A percentile compares a stretch with the other conserved stretches of the same genome.
Conservation (phyloP, 2,113 vertebrate genomes). For the Cnemophilus loriae region DNA sequence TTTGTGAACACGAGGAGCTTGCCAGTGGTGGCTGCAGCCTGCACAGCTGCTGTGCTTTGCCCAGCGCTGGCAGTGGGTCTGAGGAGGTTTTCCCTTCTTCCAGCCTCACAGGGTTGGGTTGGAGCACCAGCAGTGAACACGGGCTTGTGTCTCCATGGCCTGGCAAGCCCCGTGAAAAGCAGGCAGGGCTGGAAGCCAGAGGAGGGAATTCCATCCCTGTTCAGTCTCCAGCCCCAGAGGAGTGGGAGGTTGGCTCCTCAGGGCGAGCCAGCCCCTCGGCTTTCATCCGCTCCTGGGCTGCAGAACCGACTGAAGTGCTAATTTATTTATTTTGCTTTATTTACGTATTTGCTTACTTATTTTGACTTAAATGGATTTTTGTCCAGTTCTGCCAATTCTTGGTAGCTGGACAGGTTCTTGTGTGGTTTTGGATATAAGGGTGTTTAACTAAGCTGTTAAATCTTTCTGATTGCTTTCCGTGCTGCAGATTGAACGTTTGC, state of each 20-base stretch:
- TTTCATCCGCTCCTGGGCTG: neutral
- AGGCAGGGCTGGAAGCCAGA: neutral
- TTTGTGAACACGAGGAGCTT: neutral
- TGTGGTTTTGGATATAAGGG: neutral
- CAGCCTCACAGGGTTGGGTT: neutral
- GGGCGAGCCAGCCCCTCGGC: rapidly evolving
- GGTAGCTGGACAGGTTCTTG: neutral
- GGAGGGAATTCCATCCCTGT: neutral
- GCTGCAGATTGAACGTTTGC: rapidly evolving
- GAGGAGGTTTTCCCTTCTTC: neutral
- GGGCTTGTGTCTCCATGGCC: neutral
- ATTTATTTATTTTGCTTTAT: neutral
- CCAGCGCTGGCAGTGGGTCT: neutral
- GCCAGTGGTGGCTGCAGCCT: neutral
- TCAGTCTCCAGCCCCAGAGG: neutral
- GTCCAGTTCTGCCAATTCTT: neutral
- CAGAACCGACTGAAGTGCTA: neutral
- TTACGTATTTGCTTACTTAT: neutral
- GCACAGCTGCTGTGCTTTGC: neutral
- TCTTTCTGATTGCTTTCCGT: neutral
- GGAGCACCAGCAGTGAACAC: rapidly evolving
- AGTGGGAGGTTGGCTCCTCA: neutral
- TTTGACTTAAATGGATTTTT: neutral
- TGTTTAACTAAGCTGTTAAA: neutral
- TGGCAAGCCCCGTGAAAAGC: no score